A percentile compares a stretch with the other conserved stretches of the same genome.
These are phyloP conservation scores for Dolichallabes microphthalmus DNA, from an alignment of 2,113 vertebrate species.

Conservation along the genomic window DNA sequence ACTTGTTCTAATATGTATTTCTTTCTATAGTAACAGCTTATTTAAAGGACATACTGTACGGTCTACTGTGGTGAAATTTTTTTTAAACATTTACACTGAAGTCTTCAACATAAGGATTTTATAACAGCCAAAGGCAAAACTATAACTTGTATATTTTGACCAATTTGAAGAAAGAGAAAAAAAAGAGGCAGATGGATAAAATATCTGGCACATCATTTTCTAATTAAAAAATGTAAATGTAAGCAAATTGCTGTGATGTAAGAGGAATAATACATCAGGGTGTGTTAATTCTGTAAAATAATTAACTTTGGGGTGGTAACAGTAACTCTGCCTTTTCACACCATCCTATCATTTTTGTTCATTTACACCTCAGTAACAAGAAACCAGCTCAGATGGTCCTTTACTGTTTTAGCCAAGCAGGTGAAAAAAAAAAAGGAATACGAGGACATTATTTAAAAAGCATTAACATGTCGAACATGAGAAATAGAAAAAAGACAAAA, in stretches of 20 bases:
- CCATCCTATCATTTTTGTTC: slow-evolving; percentile 65
- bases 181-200: background rate
- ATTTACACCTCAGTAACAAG: slow-evolving; percentile 86
- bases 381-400: slow-evolving; percentile 83
- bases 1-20: background rate
- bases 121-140: background rate
- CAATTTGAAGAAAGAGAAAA: background rate
- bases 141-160: background rate
- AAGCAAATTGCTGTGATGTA: background rate
- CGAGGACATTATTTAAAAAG: slow-evolving; percentile 71
- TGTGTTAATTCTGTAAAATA: background rate
- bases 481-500: slow-evolving; percentile 60
- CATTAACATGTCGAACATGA: slow-evolving; percentile 79
- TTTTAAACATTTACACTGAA: background rate
- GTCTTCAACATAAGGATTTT: background rate
- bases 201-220: background rate
- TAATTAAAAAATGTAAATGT: background rate
- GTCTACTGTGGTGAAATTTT: background rate
- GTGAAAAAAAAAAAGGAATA: slow-evolving; percentile 74
- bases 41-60: background rate
- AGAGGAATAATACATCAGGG: background rate
- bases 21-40: background rate
- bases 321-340: background rate
- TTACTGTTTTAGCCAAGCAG: slow-evolving; percentile 18
- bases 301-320: background rate